Evolutionary conservation across 2,113 vertebrate species (phyloP).

Genomic region (Apeltes quadracus): DNA sequence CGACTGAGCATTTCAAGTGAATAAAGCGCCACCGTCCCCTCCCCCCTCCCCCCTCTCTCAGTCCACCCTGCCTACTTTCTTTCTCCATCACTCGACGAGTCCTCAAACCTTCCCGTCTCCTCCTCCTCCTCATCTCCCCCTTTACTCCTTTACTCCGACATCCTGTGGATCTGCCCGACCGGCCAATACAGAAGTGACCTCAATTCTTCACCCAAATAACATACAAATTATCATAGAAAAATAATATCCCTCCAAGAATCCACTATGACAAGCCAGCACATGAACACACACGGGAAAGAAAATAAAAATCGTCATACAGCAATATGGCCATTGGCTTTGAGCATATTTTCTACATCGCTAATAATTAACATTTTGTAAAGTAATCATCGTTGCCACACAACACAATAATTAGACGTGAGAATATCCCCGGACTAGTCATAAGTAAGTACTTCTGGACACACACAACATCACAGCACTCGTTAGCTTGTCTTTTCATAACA

Average conservation of each 20-base stretch:
- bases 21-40: conserved; percentile 45
- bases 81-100: conserved; percentile 44
- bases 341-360: conserved; percentile 77
- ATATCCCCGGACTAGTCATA: conserved; percentile 78
- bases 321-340: conserved; percentile 75
- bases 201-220: conserved; percentile 63
- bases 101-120: conserved; percentile 1
- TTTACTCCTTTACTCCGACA: conserved; percentile 25
- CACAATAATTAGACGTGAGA: conserved; percentile 79
- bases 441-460: conserved; percentile 77
- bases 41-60: conserved; percentile 45
- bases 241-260: conserved; percentile 79
- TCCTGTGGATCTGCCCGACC: conserved; percentile 6
- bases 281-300: conserved; percentile 42
- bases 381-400: conserved; percentile 68
- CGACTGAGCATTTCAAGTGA: conserved; percentile 69
- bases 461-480: conserved; percentile 82
- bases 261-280: conserved; percentile 75
- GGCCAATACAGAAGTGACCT: conserved; percentile 48
- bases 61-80: conserved; percentile 52
- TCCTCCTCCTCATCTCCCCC: conserved; percentile 8
- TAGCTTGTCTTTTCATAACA: conserved; percentile 81
- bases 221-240: conserved; percentile 74
- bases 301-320: conserved; percentile 70
- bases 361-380: conserved; percentile 76